Conservation (phyloP, 2,888 invertebrate genomes). For the Clunio marinus region DNA sequence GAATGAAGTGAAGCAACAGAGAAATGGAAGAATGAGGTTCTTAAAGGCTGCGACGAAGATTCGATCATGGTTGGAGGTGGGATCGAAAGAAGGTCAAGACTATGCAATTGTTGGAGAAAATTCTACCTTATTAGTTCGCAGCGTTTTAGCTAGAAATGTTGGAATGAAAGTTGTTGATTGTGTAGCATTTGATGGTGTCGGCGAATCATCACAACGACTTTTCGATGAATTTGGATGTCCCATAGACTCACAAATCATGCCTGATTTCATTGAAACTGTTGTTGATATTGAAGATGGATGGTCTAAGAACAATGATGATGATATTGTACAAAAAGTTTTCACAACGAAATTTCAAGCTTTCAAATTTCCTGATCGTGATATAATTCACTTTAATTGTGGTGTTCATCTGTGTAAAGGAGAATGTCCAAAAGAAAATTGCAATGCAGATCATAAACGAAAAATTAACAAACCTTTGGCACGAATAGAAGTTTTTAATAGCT, state of each 20-base stretch:
- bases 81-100: constrained; percentile 52
- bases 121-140: constrained; percentile 57
- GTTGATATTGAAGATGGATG: constrained; percentile 48
- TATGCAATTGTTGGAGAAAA: constrained; percentile 69
- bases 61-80: constrained; percentile 69
- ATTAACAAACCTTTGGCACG: constrained; percentile 48
- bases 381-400: constrained; percentile 71
- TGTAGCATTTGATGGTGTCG: constrained; percentile 71
- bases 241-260: constrained; percentile 60
- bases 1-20: constrained; percentile 22
- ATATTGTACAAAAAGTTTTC: constrained; percentile 50
- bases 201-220: constrained; percentile 68
- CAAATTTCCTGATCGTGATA: constrained; percentile 75
- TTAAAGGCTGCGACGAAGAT: constrained; percentile 48
- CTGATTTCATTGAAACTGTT: constrained; percentile 43
- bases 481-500: constrained; percentile 73
- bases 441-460: background rate
- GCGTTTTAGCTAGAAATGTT: constrained; percentile 59
- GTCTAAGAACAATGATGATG: constrained; percentile 50
- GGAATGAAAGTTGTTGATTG: constrained; percentile 73
- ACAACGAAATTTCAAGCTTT: constrained; percentile 69
- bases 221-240: constrained; percentile 72
- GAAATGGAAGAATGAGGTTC: constrained; percentile 40
- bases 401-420: constrained; percentile 70
- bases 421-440: constrained; percentile 59